Percentiles rank a stretch among this genome's conserved stretches.
Conservation (phyloP, 2,113 vertebrate genomes). For the Brachypodius melanocephalos region DNA sequence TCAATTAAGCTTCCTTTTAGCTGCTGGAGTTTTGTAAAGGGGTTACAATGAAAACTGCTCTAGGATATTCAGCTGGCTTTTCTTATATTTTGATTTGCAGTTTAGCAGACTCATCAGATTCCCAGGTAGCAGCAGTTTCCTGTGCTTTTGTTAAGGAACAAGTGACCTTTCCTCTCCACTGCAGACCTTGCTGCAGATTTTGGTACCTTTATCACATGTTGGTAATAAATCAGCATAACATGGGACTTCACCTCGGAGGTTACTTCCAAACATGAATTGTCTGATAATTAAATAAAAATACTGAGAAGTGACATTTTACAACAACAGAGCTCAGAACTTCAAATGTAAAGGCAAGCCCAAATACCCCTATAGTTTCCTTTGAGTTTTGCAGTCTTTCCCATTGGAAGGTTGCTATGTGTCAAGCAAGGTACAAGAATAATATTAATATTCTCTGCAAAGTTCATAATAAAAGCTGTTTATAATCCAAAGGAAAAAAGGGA, state of each 20-base stretch:
- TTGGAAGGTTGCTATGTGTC: background rate
- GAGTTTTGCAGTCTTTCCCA: background rate
- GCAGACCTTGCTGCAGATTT: background rate
- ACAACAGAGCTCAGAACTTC: background rate
- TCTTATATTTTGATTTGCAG: background rate
- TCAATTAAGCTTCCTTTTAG: background rate
- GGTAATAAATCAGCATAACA: background rate
- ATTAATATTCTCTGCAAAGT: background rate
- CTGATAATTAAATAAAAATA: background rate
- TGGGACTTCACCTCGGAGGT: background rate
- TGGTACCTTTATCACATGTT: background rate
- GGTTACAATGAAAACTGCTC: background rate
- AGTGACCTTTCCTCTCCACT: background rate
- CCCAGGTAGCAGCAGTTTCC: background rate
- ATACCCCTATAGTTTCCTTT: background rate
- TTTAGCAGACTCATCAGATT: background rate
- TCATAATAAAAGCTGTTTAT: background rate
- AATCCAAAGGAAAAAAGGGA: background rate
- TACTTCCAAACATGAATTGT: background rate
- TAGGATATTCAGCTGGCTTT: background rate
- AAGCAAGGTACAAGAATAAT: background rate
- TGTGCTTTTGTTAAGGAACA: background rate
- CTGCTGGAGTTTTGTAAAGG: background rate
- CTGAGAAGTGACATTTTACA: background rate
- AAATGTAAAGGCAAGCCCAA: background rate